A percentile compares a stretch with the other conserved stretches of the same genome.
These are phyloP conservation scores for Manis javanica DNA, from an alignment of 2,797 vertebrate genomes.

Conservation along the genomic window DNA sequence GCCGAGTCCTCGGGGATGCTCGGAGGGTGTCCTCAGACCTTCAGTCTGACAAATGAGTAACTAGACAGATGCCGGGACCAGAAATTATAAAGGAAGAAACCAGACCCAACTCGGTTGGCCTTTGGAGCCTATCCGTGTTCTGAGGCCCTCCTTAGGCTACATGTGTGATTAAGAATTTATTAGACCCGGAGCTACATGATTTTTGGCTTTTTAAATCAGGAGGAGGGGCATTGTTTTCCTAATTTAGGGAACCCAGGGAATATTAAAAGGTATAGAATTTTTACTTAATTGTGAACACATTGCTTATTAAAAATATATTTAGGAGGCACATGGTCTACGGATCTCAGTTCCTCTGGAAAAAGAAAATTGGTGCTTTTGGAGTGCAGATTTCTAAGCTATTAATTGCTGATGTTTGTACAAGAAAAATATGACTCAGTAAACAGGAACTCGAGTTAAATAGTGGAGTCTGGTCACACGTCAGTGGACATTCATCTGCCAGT, in stretches of 20 bases:
- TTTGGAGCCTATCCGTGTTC: fast-evolving
- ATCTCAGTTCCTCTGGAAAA: background rate
- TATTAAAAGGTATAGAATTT: background rate
- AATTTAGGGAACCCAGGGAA: background rate
- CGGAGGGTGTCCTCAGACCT: no score
- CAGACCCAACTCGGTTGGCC: no score
- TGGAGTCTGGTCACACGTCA: background rate
- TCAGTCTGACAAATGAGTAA: no score
- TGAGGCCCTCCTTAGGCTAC: background rate
- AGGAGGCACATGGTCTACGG: background rate
- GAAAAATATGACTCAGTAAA: background rate
- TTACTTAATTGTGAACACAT: background rate
- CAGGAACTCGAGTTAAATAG: background rate
- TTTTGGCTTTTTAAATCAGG: background rate
- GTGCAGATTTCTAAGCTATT: background rate
- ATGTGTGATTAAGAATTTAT: background rate
- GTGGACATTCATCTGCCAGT: background rate
- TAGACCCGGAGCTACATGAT: background rate
- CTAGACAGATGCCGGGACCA: background rate
- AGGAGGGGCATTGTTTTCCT: background rate
- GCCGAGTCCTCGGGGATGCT: background rate
- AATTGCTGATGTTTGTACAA: background rate
- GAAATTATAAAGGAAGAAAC: background rate
- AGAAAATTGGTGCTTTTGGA: background rate
- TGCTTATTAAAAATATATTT: background rate